Evolutionary conservation across 1,140 invertebrate species (phyloP).

Genomic region (Neelides sp.): DNA sequence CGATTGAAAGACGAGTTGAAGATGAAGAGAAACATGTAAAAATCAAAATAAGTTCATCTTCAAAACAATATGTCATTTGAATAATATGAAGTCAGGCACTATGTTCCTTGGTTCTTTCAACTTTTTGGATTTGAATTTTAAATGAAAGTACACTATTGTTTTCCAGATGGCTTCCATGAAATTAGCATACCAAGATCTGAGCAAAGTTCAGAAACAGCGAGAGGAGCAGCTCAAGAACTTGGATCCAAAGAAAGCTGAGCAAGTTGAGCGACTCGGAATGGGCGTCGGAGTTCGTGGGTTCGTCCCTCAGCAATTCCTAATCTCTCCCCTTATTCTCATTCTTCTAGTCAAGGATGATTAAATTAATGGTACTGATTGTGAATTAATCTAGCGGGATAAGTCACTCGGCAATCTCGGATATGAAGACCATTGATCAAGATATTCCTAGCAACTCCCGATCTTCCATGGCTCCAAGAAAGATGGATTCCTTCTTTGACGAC

Average conservation of each 20-base stretch:
- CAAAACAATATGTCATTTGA: not conserved
- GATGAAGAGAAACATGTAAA: slow-evolving; percentile 44
- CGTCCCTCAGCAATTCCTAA: slow-evolving; percentile 21
- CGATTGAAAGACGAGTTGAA: slow-evolving; percentile 38
- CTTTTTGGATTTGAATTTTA: slow-evolving; percentile 5
- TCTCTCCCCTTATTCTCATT: not conserved
- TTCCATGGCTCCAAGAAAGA: slow-evolving; percentile 19
- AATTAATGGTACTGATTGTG: not conserved
- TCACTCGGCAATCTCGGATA: slow-evolving; percentile 84
- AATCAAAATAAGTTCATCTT: slow-evolving; percentile 26
- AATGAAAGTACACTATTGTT: slow-evolving; percentile 10
- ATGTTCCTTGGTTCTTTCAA: not conserved
- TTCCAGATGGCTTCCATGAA: slow-evolving; percentile 56
- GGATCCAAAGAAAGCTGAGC: slow-evolving; percentile 76
- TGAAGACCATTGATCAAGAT: slow-evolving; percentile 83
- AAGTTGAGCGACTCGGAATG: slow-evolving; percentile 89
- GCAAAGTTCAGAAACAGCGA: slow-evolving; percentile 59
- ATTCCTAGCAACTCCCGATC: slow-evolving; percentile 34
- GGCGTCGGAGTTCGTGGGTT: slow-evolving; percentile 56
- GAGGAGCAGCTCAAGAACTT: slow-evolving; percentile 59
- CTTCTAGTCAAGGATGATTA: no score
- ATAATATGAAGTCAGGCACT: not conserved
- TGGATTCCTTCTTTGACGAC: slow-evolving; percentile 30
- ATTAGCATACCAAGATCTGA: slow-evolving; percentile 77
- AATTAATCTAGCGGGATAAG: slow-evolving; percentile 69